Evolutionary conservation across 2,113 vertebrate species (phyloP).

Genomic region (Crotalus tigris): DNA sequence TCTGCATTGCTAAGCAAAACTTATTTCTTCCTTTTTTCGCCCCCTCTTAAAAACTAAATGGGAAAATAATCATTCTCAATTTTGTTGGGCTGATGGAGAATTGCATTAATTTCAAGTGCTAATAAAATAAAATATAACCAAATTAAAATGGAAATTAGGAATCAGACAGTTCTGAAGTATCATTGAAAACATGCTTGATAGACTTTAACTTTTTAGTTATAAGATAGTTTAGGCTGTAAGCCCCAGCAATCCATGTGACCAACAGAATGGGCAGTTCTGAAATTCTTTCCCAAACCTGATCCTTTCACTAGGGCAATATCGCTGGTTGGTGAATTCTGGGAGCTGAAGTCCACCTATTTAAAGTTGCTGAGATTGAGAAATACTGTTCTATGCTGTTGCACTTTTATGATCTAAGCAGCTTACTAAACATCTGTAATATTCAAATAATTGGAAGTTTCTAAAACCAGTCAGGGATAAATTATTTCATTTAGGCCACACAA

Average conservation of each 20-base stretch:
- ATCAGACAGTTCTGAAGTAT: background rate
- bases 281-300: background rate
- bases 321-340: background rate
- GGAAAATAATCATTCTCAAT: background rate
- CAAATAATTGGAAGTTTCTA: background rate
- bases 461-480: background rate
- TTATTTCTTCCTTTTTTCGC: background rate
- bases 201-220: background rate
- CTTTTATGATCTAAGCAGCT: background rate
- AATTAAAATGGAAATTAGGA: background rate
- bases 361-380: background rate
- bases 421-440: background rate
- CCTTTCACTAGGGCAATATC: background rate
- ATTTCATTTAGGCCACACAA: background rate
- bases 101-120: background rate
- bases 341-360: background rate
- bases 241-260: background rate
- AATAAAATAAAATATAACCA: slow-evolving; percentile 1
- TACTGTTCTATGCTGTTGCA: background rate
- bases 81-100: background rate
- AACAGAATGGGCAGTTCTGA: background rate
- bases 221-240: background rate
- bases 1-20: slow-evolving; percentile 13
- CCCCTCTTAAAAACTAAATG: background rate
- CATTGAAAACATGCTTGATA: background rate